Evolutionary conservation across 2,797 vertebrate genomes (phyloP), one percentile per base, ranked within the genome.

Genomic region (Sebastes steindachneri): DNA sequence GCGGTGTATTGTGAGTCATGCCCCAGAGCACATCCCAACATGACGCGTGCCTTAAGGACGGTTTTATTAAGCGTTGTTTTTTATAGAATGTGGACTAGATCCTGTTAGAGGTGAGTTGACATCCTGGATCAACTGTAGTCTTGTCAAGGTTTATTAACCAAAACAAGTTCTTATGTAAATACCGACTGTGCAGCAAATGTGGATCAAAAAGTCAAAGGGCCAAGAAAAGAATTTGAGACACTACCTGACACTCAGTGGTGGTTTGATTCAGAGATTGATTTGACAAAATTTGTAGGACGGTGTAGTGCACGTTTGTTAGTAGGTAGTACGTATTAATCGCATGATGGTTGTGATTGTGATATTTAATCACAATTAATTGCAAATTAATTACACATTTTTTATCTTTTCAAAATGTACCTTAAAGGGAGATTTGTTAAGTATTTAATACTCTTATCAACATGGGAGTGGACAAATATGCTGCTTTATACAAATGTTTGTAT

Each of bases 21-120:
- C 0, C 2, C 17, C 2, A 29, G 21, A 78, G 19, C 17, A 33
- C 19, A 1, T 63, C 0, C 19, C 23, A 26, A 31, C 33, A 0
- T 51, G 25, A 68, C 4, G 10, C 17, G 5, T 41, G 59, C 69
- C 41, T 64, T 17, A 19, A 60, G 9, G 28, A 64, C 9, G n/a
- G 21, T 33, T 29, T 59, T 26, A 11, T 3, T 31, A 17, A 10
- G 2, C 1, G 3, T 33, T 7, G 9, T 21, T 21, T 25, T 25
- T 55, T 25, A 23, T 25, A 55, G 5, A 33, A 57, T 54, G 21
- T 37, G n/a, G 14, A 15, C 26, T 29, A 35, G 45, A 73, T 78
- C 79, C 77, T 86, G 67, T 80, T 83, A 5, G 21, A 53, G 7
- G 12, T 3, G 35, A 23, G 26, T 19, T 57, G 21, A 73, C 31